phyloP scores from a whole-genome alignment of 2,113 vertebrate genomes.

The Scalopus aquaticus region DNA sequence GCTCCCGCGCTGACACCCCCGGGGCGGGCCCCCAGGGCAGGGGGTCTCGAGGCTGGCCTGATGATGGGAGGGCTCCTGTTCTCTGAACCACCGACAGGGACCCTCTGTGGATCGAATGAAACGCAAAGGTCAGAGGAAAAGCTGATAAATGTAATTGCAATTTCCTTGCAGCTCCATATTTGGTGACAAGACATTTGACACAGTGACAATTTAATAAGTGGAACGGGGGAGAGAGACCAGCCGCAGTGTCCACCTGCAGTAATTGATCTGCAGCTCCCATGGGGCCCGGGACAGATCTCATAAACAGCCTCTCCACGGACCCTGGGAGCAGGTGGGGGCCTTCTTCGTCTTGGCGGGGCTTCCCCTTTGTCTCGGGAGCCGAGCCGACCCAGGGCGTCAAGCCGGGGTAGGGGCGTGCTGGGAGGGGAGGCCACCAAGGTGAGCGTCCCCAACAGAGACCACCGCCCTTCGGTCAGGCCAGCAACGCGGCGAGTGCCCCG shows the following conservation, averaged over 20 bases:
- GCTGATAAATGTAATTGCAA: constrained; percentile 71
- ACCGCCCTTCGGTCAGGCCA: not conserved
- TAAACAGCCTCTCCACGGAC: constrained; percentile 39
- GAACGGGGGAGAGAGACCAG: constrained; percentile 30
- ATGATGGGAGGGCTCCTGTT: constrained; percentile 58
- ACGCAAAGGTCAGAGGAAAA: constrained; percentile 66
- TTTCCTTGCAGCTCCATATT: constrained; percentile 58
- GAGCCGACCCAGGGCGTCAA: constrained; percentile 18
- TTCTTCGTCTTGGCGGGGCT: not conserved
- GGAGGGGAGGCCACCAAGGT: not conserved
- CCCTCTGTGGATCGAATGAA: constrained; percentile 38
- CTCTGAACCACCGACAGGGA: constrained; percentile 46
- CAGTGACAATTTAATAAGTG: constrained; percentile 72
- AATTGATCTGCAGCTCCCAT: constrained; percentile 60
- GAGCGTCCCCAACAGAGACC: constrained; percentile 10
- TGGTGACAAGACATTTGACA: constrained; percentile 71
- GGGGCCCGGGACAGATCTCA: not conserved
- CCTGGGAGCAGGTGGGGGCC: constrained; percentile 38
- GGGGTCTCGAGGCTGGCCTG: not conserved
- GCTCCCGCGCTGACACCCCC: no score
- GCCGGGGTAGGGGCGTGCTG: not conserved
- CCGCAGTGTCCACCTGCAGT: constrained; percentile 31
- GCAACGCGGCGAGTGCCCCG: not conserved
- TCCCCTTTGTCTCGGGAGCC: not conserved
- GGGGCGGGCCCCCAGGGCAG: not conserved